phyloP scores from a whole-genome alignment of 2,888 invertebrate species.

The Tetropium fuscum region DNA sequence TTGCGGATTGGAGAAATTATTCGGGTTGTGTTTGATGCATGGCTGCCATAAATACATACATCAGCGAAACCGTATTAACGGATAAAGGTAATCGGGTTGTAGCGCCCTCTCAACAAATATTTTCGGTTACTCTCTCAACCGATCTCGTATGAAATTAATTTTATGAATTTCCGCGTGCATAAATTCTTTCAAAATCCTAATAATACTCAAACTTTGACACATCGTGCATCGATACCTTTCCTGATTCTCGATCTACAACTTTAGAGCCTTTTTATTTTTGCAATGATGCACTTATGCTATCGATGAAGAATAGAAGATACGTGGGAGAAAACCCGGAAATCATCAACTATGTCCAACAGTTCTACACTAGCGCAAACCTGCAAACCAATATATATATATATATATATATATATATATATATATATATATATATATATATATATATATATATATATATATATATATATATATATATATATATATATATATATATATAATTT shows the following conservation, averaged over 20 bases:
- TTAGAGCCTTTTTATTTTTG: no score
- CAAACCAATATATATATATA: no score
- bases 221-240: constrained; percentile 12
- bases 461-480: no score
- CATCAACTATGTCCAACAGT: no score
- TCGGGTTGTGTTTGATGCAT: constrained; percentile 62
- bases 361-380: no score
- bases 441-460: no score
- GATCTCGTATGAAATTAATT: constrained; percentile 43
- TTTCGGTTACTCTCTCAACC: constrained; percentile 41
- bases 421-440: no score
- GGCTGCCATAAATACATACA: constrained; percentile 64
- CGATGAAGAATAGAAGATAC: no score
- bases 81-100: constrained; percentile 59
- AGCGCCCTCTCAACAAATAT: constrained; percentile 52
- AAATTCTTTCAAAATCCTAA: constrained; percentile 36
- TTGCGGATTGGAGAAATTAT: constrained; percentile 62
- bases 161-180: constrained; percentile 41
- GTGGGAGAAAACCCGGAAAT: no score
- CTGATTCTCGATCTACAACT: background rate
- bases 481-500: no score
- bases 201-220: constrained; percentile 14
- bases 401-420: no score
- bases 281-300: no score
- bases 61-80: constrained; percentile 58